phyloP scores from a whole-genome alignment of 2,113 vertebrate species.

The Tretioscincus oriximinensis region DNA sequence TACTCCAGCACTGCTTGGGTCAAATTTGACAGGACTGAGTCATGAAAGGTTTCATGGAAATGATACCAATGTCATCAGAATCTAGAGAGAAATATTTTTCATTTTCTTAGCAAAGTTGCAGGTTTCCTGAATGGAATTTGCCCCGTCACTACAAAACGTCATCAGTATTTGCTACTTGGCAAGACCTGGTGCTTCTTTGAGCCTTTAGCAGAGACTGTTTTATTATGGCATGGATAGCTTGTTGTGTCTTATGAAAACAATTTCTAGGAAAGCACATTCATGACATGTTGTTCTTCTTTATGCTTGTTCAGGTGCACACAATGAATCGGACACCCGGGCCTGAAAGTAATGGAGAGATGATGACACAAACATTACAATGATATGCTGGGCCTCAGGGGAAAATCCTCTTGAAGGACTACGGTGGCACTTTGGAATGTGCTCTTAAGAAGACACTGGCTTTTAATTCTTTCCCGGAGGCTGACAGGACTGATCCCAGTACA shows the following conservation, averaged over 20 bases:
- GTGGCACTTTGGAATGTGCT: slow-evolving; percentile 63
- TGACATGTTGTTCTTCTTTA: slow-evolving; percentile 67
- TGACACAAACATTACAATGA: slow-evolving; percentile 71
- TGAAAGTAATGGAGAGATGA: slow-evolving; percentile 68
- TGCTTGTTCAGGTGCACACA: slow-evolving; percentile 76
- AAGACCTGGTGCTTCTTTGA: slow-evolving; percentile 57
- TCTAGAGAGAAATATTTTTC: neutral
- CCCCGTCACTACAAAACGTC: slow-evolving; percentile 15
- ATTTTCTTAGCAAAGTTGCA: neutral
- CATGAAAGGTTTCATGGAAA: neutral
- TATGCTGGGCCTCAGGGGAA: slow-evolving; percentile 62
- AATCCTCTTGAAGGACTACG: slow-evolving; percentile 22
- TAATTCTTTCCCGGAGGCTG: slow-evolving; percentile 45
- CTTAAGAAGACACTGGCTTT: slow-evolving; percentile 49
- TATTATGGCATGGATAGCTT: slow-evolving; percentile 64
- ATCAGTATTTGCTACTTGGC: slow-evolving; percentile 29
- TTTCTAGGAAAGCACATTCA: slow-evolving; percentile 65
- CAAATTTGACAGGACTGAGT: no score
- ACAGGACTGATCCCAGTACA: slow-evolving; percentile 25
- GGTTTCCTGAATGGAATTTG: neutral
- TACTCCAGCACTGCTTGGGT: no score
- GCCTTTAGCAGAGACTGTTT: slow-evolving; percentile 62
- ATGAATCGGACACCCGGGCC: slow-evolving; percentile 63
- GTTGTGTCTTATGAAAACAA: slow-evolving; percentile 65
- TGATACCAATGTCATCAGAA: neutral